A percentile compares a stretch with the other conserved stretches of the same genome.
These are phyloP conservation scores for Myotis myotis DNA, from an alignment of 2,797 vertebrate genomes.

Conservation along the genomic window DNA sequence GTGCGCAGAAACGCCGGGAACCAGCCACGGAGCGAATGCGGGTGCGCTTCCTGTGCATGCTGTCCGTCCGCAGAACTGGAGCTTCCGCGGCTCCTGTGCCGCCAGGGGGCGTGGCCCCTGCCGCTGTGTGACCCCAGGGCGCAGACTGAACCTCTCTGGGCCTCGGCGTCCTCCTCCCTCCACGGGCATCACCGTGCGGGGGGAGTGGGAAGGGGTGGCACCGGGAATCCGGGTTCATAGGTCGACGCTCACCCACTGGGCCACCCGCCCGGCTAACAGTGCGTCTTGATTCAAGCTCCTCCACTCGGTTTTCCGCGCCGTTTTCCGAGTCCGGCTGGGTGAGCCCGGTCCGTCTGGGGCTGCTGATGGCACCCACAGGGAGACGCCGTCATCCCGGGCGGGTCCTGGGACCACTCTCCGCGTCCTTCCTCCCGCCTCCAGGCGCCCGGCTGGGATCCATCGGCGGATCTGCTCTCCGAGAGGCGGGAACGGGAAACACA, in stretches of 20 bases:
- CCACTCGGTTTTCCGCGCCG: no score
- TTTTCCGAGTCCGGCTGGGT: no score
- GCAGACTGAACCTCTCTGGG: not conserved
- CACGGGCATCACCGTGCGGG: accelerated
- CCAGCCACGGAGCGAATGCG: no score
- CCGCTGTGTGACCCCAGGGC: not conserved
- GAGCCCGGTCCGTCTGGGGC: not conserved
- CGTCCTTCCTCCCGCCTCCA: not conserved
- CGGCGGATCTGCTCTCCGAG: not conserved
- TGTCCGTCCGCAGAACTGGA: no score
- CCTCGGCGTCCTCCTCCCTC: not conserved
- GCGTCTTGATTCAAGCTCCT: no score
- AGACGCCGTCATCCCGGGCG: accelerated
- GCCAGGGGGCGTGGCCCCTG: accelerated
- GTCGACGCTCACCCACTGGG: no score
- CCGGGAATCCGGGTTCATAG: no score
- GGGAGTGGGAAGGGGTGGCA: accelerated
- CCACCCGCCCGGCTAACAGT: no score
- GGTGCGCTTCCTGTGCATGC: no score
- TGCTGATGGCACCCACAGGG: accelerated
- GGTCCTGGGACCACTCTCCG: not conserved
- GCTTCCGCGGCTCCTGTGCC: no score
- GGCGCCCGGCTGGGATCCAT: not conserved
- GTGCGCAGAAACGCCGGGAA: no score
- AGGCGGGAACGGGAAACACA: not conserved